Evolutionary conservation across 2,888 invertebrate species (phyloP), one percentile per base, ranked within the genome.

Genomic region (Gymnocheta viridis): DNA sequence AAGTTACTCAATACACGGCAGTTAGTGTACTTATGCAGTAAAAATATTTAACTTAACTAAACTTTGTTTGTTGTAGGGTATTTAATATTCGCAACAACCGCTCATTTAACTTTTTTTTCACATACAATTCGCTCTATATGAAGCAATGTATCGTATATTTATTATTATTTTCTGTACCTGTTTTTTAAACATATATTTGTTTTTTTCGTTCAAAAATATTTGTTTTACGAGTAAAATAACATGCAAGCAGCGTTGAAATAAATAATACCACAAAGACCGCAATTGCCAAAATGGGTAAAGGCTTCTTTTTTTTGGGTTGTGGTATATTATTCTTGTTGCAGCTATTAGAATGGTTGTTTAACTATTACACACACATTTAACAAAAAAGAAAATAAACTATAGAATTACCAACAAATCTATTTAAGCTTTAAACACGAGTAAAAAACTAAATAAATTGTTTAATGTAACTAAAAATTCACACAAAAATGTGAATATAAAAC

Each of bases 341-440:
- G 35, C 29, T 56, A 32, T 58, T 19, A 58, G 64, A 70, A 72
- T 79, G 38, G 9, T 32, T 2, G 32, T 60, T 58, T 49, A 69
- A 81, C 54, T 67, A 41, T 81, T 49, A 60, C 74, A 60, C 74
- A 82, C 81, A 76, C 81, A 69, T 70, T 82, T 10, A 14, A 22
- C 10, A 62, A 51, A 54, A 47, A 24, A 64, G 10, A 12, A 44
- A 47, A 24, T 4, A 58, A 17, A 41, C n/a, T 41, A 29, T 47
- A 12, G 14, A 51, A 51, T 64, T 35, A 38, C 12, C 10, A 66
- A 49, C 1, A 38, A 64, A 54, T 60, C 38, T 58, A 38, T 58
- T 72, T 58, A 49, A 49, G 24, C 12, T 49, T 67, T 60, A 19
- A 67, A 22, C 64, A 67, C 41, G 69, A 22, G 41, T 29, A 27